Evolutionary conservation across 2,888 invertebrate species (phyloP), one percentile per base, ranked within the genome.

Genomic region (Pachymerium ferrugineum): DNA sequence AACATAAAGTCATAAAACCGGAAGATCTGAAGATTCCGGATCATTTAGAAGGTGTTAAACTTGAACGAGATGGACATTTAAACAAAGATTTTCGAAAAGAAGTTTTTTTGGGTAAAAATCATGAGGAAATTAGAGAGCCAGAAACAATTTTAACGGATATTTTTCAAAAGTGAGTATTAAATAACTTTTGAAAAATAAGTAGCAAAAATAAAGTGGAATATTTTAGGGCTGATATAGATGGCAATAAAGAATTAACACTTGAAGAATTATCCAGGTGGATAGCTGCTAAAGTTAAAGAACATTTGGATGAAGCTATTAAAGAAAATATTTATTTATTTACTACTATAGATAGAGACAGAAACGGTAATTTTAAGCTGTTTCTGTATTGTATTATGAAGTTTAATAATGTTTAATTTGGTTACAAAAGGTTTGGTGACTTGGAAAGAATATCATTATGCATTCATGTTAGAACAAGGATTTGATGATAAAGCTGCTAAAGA

Each of bases 371-470:
- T 3, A n/a, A 22, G 4, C 16, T 14, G 14, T 31, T 54, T 6
- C 3, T 12, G 2, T 3, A 14, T 3, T 68, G 1, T 35, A 25
- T 68, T 29, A 10, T 67, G 10, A 35, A 35, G 35, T 35, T 8
- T 16, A 6, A n/a, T 67, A 22, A 68, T 30, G 30, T 25, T 8
- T 28, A 68, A 1, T 33, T 16, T 2, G 0, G 0, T 70, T 30
- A 19, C 62, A 77, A 0, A 78, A 88, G 88, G 87, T 12, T 85
- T 88, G 70, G 86, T 93, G 42, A 88, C 89, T 0, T 93, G 92
- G 92, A 88, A 89, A 75, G 92, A 93, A 80, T 93, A 92, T 79
- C 90, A 91, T 80, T 84, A 86, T 0, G 89, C 88, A 80, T 92
- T 91, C 80, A 81, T 92, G 70, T 85, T 88, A 75, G 88, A 89